phyloP scores from a whole-genome alignment of 92 coral and sea anemone genomes.

The Epizoanthus rinbou region DNA sequence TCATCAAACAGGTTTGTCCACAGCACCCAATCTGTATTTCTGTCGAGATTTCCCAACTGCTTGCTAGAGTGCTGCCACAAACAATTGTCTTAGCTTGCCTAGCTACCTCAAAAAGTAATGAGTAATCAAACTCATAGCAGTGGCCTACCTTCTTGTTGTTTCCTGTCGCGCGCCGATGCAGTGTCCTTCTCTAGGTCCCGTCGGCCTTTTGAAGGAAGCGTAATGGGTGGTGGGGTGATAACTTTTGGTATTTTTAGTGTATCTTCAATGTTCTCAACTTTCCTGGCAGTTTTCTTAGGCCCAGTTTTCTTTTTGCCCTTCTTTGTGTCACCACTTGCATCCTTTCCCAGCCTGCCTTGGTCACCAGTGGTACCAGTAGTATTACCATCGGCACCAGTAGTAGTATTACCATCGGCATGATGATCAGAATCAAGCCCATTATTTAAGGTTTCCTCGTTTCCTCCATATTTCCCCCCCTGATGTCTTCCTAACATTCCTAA shows the following conservation, averaged over 20 bases:
- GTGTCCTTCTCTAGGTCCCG: constrained; percentile 64
- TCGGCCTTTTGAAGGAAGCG: constrained; percentile 47
- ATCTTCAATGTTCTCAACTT: constrained; percentile 64
- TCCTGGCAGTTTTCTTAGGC: constrained; percentile 55
- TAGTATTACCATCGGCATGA: too few relatives aligned
- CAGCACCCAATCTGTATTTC: too few relatives aligned
- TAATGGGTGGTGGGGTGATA: constrained; percentile 66
- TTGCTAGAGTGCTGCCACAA: too few relatives aligned
- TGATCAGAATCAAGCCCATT: constrained; percentile 13
- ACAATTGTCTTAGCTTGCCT: too few relatives aligned
- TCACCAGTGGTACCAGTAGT: background rate
- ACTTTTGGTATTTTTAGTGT: constrained; percentile 63
- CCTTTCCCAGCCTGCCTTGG: background rate
- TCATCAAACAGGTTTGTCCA: too few relatives aligned
- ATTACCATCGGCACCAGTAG: too few relatives aligned
- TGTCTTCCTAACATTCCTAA: background rate
- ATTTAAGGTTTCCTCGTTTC: background rate
- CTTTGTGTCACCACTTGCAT: constrained; percentile 8
- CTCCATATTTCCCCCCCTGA: constrained; percentile 12
- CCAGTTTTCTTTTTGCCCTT: constrained; percentile 51
- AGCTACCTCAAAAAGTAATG: too few relatives aligned
- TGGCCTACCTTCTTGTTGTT: constrained; percentile 54
- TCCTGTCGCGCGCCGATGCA: constrained; percentile 78
- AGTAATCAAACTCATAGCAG: too few relatives aligned
- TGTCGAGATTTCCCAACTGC: too few relatives aligned